Evolutionary conservation across 2,797 vertebrate genomes (phyloP), one percentile per base, ranked within the genome.

Genomic region (Sebastolobus altivelis): DNA sequence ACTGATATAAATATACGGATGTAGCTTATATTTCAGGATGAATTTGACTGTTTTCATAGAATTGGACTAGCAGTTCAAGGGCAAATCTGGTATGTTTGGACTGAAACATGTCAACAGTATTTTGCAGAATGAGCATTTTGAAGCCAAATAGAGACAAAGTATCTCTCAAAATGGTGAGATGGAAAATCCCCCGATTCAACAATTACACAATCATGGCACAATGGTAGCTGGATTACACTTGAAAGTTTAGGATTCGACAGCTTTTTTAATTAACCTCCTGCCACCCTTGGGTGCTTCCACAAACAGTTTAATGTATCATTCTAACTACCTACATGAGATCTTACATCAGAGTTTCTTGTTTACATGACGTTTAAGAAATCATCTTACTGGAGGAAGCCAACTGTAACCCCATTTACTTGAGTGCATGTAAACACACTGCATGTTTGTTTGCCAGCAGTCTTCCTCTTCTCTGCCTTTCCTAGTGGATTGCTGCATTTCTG

Each of bases 21-120:
- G 38, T 8, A 77, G 54, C 13, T 68, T 52, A 43, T 13, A 38
- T 62, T 65, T 63, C 31, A 59, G 40, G 12, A 55, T 69, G 43
- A 58, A 72, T 60, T 60, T 54, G 27, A 25, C 8, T 37, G 52
- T 20, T 11, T 33, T 70, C 2, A 20, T 38, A 22, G 56, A 33
- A 43, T 49, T 27, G 16, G 13, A 75, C 18, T 14, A 22, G n/a
- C n/a, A 8, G 33, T 25, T 80, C 25, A 59, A 58, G 20, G 37
- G 8, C 12, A 4, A 12, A 8, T 1, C 12, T 29, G 16, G 31
- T 69, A 13, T 43, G 43, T 59, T 33, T 59, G 5, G 5, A 33
- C 16, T 0, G 20, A 54, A 60, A 60, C 18, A 2, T 63, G 29
- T 60, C 25, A 56, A 27, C 37, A 55, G 46, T 56, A 4, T n/a